phyloP scores from a whole-genome alignment of 2,888 invertebrate genomes.

The Cerceris rybyensis region DNA sequence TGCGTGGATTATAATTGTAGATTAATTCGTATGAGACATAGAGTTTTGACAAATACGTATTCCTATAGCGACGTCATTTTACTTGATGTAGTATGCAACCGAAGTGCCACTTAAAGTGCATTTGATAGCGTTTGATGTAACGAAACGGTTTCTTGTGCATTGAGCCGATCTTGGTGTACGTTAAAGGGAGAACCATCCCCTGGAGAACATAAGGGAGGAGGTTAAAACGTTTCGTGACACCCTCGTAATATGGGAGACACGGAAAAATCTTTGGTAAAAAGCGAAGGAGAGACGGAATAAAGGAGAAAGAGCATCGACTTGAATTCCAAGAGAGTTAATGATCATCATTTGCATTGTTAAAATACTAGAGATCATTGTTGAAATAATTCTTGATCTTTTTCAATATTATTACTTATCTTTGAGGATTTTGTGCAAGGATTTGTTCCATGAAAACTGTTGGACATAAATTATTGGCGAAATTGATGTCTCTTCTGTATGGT shows the following conservation, averaged over 20 bases:
- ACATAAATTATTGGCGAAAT: too few relatives aligned
- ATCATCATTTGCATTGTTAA: not conserved
- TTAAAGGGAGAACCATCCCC: slow-evolving; percentile 34
- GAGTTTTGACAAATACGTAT: not conserved
- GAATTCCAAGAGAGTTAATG: slow-evolving; percentile 4
- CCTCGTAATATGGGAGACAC: not conserved
- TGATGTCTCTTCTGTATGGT: too few relatives aligned
- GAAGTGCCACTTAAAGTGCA: slow-evolving; percentile 31
- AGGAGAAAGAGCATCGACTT: not conserved
- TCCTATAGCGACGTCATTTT: not conserved
- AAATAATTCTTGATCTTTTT: too few relatives aligned
- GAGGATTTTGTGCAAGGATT: too few relatives aligned
- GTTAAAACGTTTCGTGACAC: slow-evolving; percentile 41
- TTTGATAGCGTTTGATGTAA: slow-evolving; percentile 23
- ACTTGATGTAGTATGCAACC: not conserved
- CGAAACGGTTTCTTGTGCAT: slow-evolving; percentile 30
- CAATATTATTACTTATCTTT: too few relatives aligned
- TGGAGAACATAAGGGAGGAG: slow-evolving; percentile 23
- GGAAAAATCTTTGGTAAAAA: slow-evolving; percentile 21
- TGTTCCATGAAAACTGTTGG: too few relatives aligned
- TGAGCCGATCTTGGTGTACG: slow-evolving; percentile 16
- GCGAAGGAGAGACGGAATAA: slow-evolving; percentile 25
- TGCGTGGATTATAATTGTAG: too few relatives aligned
- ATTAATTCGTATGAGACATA: too few relatives aligned
- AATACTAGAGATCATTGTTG: not conserved